Percentiles rank a stretch among this genome's conserved stretches.
Evolutionary conservation across 2,888 invertebrate genomes (phyloP).

Genomic region (Prenolepis imparis): DNA sequence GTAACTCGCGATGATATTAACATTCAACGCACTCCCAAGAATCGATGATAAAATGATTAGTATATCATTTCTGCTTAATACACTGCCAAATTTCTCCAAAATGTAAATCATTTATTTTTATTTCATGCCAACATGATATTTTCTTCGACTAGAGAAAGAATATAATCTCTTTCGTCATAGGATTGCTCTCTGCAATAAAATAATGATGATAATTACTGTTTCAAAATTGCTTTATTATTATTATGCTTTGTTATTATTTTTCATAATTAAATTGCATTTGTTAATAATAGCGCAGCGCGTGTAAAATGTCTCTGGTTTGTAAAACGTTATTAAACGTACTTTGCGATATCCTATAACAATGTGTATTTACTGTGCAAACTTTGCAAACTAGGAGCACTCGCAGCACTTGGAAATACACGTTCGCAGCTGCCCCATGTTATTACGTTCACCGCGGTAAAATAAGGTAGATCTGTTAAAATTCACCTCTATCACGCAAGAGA

Average conservation of each 20-base stretch:
- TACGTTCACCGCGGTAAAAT: constrained; percentile 38
- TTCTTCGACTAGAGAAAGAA: not conserved
- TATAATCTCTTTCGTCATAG: not conserved
- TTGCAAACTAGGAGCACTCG: constrained; percentile 11
- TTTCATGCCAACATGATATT: not conserved
- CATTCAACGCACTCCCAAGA: not conserved
- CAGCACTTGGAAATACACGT: constrained; percentile 48
- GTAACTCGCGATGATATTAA: constrained; percentile 51
- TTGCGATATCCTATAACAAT: constrained; percentile 31
- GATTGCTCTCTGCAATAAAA: not conserved
- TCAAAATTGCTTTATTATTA: not conserved
- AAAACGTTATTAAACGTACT: constrained; percentile 45
- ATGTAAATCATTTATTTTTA: not conserved
- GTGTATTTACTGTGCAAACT: constrained; percentile 50
- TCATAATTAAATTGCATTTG: constrained; percentile 35
- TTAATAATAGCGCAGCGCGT: not conserved
- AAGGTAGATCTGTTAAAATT: constrained; percentile 47
- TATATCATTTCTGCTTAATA: constrained; percentile 12
- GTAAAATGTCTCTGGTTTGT: constrained; percentile 12
- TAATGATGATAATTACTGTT: not conserved
- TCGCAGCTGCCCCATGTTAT: constrained; percentile 28
- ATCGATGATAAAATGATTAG: constrained; percentile 64
- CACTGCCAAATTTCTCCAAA: not conserved
- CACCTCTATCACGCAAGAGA: constrained; percentile 43
- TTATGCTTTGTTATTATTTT: constrained; percentile 18